Evolutionary conservation across 2,888 invertebrate species (phyloP).

Genomic region (Monochamus alternatus): DNA sequence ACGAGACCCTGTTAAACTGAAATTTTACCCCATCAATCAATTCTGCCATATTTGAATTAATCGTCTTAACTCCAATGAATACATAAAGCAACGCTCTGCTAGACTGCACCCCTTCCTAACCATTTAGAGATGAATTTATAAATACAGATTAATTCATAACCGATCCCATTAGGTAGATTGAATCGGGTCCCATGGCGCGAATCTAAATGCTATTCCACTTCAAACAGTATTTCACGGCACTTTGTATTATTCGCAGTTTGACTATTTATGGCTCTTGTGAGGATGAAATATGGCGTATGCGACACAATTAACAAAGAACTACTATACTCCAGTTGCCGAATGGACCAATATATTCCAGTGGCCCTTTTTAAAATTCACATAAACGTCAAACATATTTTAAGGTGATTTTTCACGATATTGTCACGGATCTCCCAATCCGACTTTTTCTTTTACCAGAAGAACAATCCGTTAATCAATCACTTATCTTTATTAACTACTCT

Average conservation of each 20-base stretch:
- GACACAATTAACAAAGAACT: neutral
- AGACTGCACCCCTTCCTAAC: slow-evolving; percentile 34
- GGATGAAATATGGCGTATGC: neutral
- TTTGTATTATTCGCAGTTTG: slow-evolving; percentile 19
- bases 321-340: neutral
- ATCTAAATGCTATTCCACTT: slow-evolving; percentile 18
- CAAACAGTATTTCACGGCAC: slow-evolving; percentile 22
- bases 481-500: too few species aligned
- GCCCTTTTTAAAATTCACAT: neutral
- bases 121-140: slow-evolving; percentile 32
- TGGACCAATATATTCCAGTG: neutral
- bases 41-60: slow-evolving; percentile 34
- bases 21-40: slow-evolving; percentile 31
- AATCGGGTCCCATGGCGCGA: slow-evolving; percentile 14
- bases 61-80: slow-evolving; percentile 30
- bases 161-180: slow-evolving; percentile 35
- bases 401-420: too few species aligned
- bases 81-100: slow-evolving; percentile 31
- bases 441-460: too few species aligned
- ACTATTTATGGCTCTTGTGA: neutral
- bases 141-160: slow-evolving; percentile 34
- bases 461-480: too few species aligned
- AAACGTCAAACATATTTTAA: too few species aligned
- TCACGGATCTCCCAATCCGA: too few species aligned
- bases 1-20: slow-evolving; percentile 17